These are phyloP conservation scores for Drosophila auraria DNA, from an alignment of 1,140 invertebrate species.

Conservation along the genomic window DNA sequence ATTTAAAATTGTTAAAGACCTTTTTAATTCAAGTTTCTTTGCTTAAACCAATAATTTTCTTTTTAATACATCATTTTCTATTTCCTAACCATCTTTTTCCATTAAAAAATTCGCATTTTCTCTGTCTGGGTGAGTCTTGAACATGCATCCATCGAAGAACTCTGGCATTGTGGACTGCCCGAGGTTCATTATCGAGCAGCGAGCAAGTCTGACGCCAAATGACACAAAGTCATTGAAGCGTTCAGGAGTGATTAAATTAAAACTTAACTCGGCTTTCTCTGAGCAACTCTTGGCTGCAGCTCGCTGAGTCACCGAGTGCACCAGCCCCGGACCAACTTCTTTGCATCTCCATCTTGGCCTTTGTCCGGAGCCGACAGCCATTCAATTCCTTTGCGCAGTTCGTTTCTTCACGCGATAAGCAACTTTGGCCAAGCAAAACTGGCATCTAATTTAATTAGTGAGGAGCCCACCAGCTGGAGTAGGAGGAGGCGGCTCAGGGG, in stretches of 20 bases:
- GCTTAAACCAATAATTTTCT: neutral
- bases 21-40: neutral
- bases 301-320: constrained; percentile 17
- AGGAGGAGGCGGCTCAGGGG: neutral
- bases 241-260: constrained; percentile 70
- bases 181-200: constrained; percentile 36
- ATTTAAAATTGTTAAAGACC: neutral
- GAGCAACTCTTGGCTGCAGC: constrained; percentile 26
- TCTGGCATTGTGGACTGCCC: neutral
- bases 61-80: neutral
- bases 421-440: constrained; percentile 63
- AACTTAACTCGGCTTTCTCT: constrained; percentile 49
- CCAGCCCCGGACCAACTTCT: constrained; percentile 38
- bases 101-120: neutral
- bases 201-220: constrained; percentile 42
- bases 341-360: constrained; percentile 51
- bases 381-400: constrained; percentile 37
- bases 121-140: neutral
- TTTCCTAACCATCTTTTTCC: neutral
- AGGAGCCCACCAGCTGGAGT: constrained; percentile 5
- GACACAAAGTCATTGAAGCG: constrained; percentile 64
- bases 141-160: constrained; percentile 10
- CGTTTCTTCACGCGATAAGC: constrained; percentile 50
- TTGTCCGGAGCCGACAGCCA: constrained; percentile 32
- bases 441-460: constrained; percentile 74